Evolutionary conservation across 2,797 vertebrate genomes (phyloP).

Genomic region (Manis crassicaudata): DNA sequence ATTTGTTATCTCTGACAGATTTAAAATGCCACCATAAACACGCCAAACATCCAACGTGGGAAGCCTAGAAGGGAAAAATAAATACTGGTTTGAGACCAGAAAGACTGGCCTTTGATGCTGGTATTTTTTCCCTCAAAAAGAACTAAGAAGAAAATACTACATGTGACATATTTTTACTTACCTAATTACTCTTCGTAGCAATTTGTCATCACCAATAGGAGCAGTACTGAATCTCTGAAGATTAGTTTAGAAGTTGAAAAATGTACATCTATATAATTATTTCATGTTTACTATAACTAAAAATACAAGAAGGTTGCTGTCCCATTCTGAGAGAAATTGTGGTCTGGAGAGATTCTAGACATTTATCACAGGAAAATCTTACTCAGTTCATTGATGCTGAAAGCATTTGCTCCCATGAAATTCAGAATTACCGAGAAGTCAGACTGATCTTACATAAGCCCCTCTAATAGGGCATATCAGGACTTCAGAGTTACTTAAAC

Average conservation of each 20-base stretch:
- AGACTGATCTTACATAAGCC: not conserved
- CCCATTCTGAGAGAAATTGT: not conserved
- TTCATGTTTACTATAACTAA: not conserved
- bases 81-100: not conserved
- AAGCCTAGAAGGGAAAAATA: slow-evolving; percentile 80
- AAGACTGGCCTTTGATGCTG: not conserved
- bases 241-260: not conserved
- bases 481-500: not conserved
- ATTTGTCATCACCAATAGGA: not conserved
- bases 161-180: not conserved
- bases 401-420: not conserved
- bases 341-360: not conserved
- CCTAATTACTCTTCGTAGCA: not conserved
- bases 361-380: not conserved
- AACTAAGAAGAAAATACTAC: not conserved
- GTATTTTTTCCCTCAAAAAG: not conserved
- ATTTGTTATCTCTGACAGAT: slow-evolving; percentile 84
- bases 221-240: not conserved
- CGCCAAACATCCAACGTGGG: slow-evolving; percentile 80
- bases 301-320: not conserved
- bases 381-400: not conserved
- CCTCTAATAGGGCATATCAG: not conserved
- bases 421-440: not conserved
- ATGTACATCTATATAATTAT: not conserved
- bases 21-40: slow-evolving; percentile 86